Base-by-base conservation (phyloP, 2,888 invertebrate species). In the Aradus depressus region DNA sequence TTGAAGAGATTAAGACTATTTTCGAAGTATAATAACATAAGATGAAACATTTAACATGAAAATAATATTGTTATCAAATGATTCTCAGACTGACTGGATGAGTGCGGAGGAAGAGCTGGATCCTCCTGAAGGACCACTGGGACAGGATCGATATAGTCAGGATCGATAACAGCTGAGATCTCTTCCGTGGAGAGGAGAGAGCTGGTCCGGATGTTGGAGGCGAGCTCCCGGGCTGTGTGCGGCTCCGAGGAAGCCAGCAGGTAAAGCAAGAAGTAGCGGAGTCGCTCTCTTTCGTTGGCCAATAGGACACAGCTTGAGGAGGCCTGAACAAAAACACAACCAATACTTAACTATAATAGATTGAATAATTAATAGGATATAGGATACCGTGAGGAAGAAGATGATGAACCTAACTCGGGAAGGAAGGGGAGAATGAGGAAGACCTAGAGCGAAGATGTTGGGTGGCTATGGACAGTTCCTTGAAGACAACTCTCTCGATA, bases 61-160 rank as follows among this genome's bases (percentile, higher is more conserved):
- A 37, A 8, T 37, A 6, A 37, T 37, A 14, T 6, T 37, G 6
- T 12, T 12, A 12, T 6, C 6, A 8, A 37, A 37, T 37, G 37
- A 37, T 37, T 12, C 6, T 6, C 6, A 16, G 6, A 16, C 8
- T 18, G 21, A 43, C 43, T 43, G 12, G 26, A 25, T 43, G 5
- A 28, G 43, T 1, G 14, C 37, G 12, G 25, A 12, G 23, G 6
- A 39, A 25, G 32, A 12, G 16, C 21, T 16, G 50, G 19, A 3
- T 50, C 50, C 23, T 44, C 44, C 8, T 35, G 23, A 44, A 35
- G 6, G 8, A 44, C 34, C 22, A 35, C 34, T 14, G 44, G 32
- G 16, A 44, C 32, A n/a, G 44, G 18, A 21, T 44, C 44, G 25
- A 44, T 28, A 38, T 51, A 51, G 28, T 51, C 51, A 21, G 38